phyloP scores from a whole-genome alignment of 2,888 invertebrate genomes.

The Tuta absoluta region DNA sequence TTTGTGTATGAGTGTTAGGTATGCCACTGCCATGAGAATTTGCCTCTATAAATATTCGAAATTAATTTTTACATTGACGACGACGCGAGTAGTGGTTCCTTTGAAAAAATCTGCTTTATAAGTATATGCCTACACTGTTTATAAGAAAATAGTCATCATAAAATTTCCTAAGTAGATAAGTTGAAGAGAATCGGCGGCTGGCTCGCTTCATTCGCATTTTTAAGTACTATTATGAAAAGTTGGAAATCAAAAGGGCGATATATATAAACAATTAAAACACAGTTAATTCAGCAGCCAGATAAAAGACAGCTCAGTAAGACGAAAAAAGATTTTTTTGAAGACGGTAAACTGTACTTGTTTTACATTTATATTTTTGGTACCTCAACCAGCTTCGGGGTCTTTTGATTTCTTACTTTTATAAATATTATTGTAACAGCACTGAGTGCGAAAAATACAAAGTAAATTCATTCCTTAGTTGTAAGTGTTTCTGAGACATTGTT shows the following conservation, averaged over 20 bases:
- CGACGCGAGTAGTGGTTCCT: conserved; percentile 24
- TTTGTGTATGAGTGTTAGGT: conserved; percentile 71
- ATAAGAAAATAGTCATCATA: conserved; percentile 22
- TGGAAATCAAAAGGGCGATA: too few species aligned
- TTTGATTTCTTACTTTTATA: too few species aligned
- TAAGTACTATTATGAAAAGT: too few species aligned
- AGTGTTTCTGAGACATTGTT: conserved; percentile 42
- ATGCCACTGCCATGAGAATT: conserved; percentile 70
- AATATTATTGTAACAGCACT: too few species aligned
- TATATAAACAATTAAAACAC: too few species aligned
- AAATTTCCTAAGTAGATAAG: conserved; percentile 32
- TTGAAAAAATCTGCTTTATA: conserved; percentile 28
- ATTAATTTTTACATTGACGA: conserved; percentile 34
- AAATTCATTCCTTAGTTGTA: conserved; percentile 42
- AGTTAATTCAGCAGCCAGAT: too few species aligned
- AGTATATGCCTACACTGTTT: conserved; percentile 25
- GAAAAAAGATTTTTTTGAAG: too few species aligned
- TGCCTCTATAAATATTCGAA: conserved; percentile 47
- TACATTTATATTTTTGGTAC: too few species aligned
- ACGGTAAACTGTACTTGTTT: too few species aligned
- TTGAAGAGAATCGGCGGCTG: conserved; percentile 50
- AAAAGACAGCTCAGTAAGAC: too few species aligned
- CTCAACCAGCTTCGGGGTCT: too few species aligned
- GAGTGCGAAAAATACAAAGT: too few species aligned
- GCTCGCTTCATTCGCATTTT: conserved; percentile 47